phyloP scores from a whole-genome alignment of 2,888 invertebrate species.

The Habrosyne pyritoides region DNA sequence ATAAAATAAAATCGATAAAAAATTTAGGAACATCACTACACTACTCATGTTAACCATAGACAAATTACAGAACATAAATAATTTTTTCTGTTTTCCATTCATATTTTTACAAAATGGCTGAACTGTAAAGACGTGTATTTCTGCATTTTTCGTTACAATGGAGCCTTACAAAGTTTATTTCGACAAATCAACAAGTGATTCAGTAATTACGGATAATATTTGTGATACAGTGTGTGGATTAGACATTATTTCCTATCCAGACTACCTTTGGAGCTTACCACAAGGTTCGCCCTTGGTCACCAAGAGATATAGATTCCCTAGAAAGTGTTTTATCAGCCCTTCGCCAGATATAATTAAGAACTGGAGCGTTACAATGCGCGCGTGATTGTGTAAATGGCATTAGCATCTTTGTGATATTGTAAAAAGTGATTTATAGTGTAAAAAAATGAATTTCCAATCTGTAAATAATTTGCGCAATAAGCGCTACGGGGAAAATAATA shows the following conservation, averaged over 20 bases:
- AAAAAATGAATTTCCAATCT: slow-evolving; percentile 60
- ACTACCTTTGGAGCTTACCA: slow-evolving; percentile 49
- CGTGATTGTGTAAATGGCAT: slow-evolving; percentile 53
- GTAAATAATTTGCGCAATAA: slow-evolving; percentile 55
- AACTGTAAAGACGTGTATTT: slow-evolving; percentile 77
- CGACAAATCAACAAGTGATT: slow-evolving; percentile 57
- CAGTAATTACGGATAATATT: slow-evolving; percentile 47
- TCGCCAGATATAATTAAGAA: slow-evolving; percentile 56
- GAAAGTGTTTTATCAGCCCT: slow-evolving; percentile 57
- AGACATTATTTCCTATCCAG: slow-evolving; percentile 40
- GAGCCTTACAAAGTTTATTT: slow-evolving; percentile 67
- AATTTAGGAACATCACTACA: background rate
- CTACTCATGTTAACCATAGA: background rate
- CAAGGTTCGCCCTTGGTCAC: slow-evolving; percentile 44
- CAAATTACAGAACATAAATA: slow-evolving; percentile 23
- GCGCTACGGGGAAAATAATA: slow-evolving; percentile 43
- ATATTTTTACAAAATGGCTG: slow-evolving; percentile 77
- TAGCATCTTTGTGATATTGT: slow-evolving; percentile 48
- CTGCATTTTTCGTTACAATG: slow-evolving; percentile 69
- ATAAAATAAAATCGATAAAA: background rate
- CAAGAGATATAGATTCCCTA: slow-evolving; percentile 43
- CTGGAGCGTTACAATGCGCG: slow-evolving; percentile 44
- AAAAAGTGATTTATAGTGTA: slow-evolving; percentile 28
- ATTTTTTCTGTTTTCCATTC: background rate
- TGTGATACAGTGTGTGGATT: slow-evolving; percentile 54